Evolutionary conservation across 2,888 invertebrate genomes (phyloP), one percentile per base, ranked within the genome.

Genomic region (Marronus borbonicus): DNA sequence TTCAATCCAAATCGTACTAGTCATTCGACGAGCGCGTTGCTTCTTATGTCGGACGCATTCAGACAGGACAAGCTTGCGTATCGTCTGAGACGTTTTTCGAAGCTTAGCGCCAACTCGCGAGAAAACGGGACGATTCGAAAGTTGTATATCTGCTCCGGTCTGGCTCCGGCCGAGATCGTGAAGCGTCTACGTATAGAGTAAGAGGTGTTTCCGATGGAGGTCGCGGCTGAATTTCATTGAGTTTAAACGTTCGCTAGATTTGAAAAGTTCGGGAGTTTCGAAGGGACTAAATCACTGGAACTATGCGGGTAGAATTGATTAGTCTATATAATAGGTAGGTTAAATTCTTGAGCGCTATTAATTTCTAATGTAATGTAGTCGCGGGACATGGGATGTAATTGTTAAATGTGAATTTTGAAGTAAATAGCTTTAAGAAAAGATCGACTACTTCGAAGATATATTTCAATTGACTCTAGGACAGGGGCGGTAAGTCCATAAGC

Each of bases 261-360:
- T 55, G 55, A 55, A 55, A 55, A 55, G 64, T 64, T 31, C 64
- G 31, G 36, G n/a, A 64, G n/a, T 64, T 64, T 64, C 64, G 36
- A n/a, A 44, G 44, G 44, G 14, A 64, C 64, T 36, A 14, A 64
- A 64, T 64, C 64, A 8, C 44, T 44, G 44, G 64, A 36, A 36
- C 28, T 28, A 31, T 31, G 31, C 64, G 36, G 31, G 31, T n/a
- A 31, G 64, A 36, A 64, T 17, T 55, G 55, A 17, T 55, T 55
- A 55, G 17, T 55, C 7, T n/a, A 3, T n/a, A 17, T 44, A 44
- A 44, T 44, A 44, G 44, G 44, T 44, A 44, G 44, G 44, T 44
- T 44, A 44, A 44, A 44, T 44, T 44, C 44, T 44, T 44, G 44
- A 44, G 44, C 2, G 44, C 44, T 44, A 44, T 10, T 39, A 39